Conservation (phyloP, 1,140 invertebrate genomes). For the Sipha flava region DNA sequence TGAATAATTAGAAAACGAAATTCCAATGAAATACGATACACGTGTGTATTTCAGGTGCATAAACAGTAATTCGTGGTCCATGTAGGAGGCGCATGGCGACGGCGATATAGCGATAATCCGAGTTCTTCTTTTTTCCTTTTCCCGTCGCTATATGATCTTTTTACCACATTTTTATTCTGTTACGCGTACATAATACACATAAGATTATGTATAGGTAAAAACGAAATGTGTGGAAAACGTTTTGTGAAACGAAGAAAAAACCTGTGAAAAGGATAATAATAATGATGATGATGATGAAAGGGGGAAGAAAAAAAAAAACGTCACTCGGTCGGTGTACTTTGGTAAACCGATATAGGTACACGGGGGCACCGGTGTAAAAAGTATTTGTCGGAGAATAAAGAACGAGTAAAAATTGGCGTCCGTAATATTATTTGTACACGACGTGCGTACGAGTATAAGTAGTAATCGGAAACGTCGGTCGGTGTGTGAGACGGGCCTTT, state of each 20-base stretch:
- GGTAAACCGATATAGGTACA: constrained; percentile 27
- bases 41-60: too few relatives aligned
- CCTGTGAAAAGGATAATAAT: background rate
- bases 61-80: too few relatives aligned
- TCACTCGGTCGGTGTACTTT: constrained; percentile 21
- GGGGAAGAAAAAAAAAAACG: background rate
- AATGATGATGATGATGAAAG: background rate
- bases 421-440: background rate
- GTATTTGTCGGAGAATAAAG: background rate
- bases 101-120: too few relatives aligned
- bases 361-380: background rate
- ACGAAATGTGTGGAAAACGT: background rate
- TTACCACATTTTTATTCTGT: too few relatives aligned
- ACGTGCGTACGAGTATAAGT: background rate
- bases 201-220: background rate
- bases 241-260: background rate
- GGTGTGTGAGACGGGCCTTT: background rate
- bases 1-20: too few relatives aligned
- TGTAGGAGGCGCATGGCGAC: too few relatives aligned
- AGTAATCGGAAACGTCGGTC: constrained; percentile 27
- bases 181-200: background rate
- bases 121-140: too few relatives aligned
- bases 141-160: too few relatives aligned
- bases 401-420: constrained; percentile 12
- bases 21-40: too few relatives aligned